A percentile compares a stretch with the other conserved stretches of the same genome.
phyloP scores from a whole-genome alignment of 2,113 vertebrate species.

The Albula glossodonta region DNA sequence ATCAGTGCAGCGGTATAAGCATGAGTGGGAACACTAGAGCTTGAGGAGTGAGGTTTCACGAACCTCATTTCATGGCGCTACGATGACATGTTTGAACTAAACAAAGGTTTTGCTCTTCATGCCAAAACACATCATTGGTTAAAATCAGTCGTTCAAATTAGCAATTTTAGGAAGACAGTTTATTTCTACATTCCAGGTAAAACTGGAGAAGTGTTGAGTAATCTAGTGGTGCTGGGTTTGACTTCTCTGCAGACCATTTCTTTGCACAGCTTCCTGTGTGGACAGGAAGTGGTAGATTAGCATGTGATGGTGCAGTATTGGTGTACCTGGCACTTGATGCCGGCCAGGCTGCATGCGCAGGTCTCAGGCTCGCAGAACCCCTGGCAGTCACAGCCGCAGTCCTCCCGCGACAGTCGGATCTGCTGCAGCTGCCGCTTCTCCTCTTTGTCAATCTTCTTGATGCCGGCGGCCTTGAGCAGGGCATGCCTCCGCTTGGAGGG shows the following conservation, averaged over 20 bases:
- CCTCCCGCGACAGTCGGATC: slow-evolving; percentile 83
- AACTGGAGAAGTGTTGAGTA: neutral
- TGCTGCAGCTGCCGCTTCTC: slow-evolving; percentile 85
- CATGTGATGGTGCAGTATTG: neutral
- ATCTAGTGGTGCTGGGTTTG: neutral
- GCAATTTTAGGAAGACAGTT: no score
- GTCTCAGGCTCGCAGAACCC: slow-evolving; percentile 87
- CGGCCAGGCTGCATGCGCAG: slow-evolving; percentile 85
- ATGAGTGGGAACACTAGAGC: no score
- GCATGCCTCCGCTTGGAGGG: slow-evolving; percentile 78
- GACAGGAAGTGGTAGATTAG: neutral
- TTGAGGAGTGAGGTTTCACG: no score
- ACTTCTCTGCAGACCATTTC: neutral
- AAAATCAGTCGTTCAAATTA: no score
- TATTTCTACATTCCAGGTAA: no score
- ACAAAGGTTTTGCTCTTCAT: no score
- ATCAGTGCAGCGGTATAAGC: no score
- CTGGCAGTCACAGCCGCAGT: slow-evolving; percentile 84
- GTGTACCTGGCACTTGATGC: slow-evolving; percentile 91
- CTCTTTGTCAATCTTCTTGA: slow-evolving; percentile 83
- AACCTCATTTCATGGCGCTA: no score
- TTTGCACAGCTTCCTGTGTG: neutral
- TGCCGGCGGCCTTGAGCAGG: slow-evolving; percentile 76
- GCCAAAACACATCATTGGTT: no score
- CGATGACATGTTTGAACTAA: no score